A percentile compares a stretch with the other conserved stretches of the same genome.
These are phyloP conservation scores for Drosophila ironensis DNA, from an alignment of 1,140 invertebrate species.

Conservation along the genomic window DNA sequence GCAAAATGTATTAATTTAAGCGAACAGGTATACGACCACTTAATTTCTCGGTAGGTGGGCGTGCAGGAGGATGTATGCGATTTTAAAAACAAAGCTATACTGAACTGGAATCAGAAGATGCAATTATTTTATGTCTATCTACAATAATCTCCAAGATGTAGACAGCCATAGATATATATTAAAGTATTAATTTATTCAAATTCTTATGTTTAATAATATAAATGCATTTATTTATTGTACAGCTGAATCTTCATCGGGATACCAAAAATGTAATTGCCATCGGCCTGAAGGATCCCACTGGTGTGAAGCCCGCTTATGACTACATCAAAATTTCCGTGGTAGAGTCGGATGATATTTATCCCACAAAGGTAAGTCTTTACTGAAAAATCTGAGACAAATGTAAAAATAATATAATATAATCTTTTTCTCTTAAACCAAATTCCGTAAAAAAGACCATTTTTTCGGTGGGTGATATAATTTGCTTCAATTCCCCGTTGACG, in stretches of 20 bases:
- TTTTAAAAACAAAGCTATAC: too few relatives aligned
- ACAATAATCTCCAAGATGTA: too few relatives aligned
- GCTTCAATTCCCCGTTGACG: slow-evolving; percentile 82
- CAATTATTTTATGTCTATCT: too few relatives aligned
- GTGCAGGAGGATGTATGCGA: too few relatives aligned
- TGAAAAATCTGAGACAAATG: too few relatives aligned
- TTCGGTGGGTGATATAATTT: slow-evolving; percentile 84
- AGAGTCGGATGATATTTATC: slow-evolving; percentile 68
- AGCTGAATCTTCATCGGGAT: slow-evolving; percentile 73
- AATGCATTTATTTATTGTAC: too few relatives aligned
- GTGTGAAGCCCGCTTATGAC: slow-evolving; percentile 80
- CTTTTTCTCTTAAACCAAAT: not conserved
- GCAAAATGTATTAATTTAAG: too few relatives aligned
- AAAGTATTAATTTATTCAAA: not conserved
- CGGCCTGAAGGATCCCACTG: slow-evolving; percentile 70
- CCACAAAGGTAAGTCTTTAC: slow-evolving; percentile 73
- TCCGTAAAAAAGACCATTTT: slow-evolving; percentile 81
- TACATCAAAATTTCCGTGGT: slow-evolving; percentile 71
- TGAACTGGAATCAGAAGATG: too few relatives aligned
- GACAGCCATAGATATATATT: too few relatives aligned
- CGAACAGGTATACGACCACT: too few relatives aligned
- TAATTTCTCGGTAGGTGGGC: too few relatives aligned
- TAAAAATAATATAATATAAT: too few relatives aligned
- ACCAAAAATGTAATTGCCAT: slow-evolving; percentile 77
- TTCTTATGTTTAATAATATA: not conserved